Evolutionary conservation across 2,888 invertebrate genomes (phyloP).

Genomic region (Microctonus aethiopoides): DNA sequence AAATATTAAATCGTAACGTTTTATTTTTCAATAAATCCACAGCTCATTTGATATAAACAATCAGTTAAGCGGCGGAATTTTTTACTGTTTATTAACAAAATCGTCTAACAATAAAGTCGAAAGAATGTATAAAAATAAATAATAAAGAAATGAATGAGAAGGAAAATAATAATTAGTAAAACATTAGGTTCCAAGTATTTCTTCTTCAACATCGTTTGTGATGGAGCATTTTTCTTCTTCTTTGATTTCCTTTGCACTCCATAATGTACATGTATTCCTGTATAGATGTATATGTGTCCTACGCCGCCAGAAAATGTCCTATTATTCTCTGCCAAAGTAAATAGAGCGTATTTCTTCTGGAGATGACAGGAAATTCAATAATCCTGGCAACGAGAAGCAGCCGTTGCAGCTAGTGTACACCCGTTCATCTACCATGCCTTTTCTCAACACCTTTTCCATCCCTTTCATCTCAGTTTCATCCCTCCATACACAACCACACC

Average conservation of each 20-base stretch:
- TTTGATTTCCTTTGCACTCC: constrained; percentile 33
- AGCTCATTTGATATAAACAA: no score
- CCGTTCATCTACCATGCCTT: background rate
- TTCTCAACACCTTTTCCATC: background rate
- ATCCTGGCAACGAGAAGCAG: constrained; percentile 54
- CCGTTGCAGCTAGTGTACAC: constrained; percentile 19
- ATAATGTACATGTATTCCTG: background rate
- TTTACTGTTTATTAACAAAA: no score
- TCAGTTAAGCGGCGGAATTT: no score
- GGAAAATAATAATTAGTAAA: background rate
- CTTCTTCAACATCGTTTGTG: background rate
- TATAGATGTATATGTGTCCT: background rate
- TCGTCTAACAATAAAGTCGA: no score
- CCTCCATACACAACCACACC: background rate
- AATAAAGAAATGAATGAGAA: background rate
- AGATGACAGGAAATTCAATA: constrained; percentile 65
- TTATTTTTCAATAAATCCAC: no score
- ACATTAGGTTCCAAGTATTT: background rate
- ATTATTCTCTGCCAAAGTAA: constrained; percentile 48
- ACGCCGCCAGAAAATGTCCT: constrained; percentile 6
- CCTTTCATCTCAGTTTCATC: background rate
- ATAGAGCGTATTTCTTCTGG: constrained; percentile 65
- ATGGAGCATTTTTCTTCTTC: background rate
- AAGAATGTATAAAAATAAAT: background rate
- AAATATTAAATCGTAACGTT: no score